phyloP scores from a whole-genome alignment of 2,888 invertebrate genomes.

The Xylocampa areola region DNA sequence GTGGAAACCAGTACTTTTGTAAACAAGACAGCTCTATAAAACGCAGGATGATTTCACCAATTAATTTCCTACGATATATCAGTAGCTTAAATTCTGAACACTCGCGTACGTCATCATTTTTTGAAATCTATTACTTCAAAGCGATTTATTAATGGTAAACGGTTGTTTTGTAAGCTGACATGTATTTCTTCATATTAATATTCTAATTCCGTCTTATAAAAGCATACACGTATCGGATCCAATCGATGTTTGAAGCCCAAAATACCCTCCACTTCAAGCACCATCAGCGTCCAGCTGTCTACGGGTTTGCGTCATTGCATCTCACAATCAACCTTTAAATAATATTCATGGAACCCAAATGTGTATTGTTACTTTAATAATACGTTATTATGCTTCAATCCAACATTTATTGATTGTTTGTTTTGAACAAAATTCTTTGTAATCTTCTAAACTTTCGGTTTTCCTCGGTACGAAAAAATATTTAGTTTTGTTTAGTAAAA shows the following conservation, averaged over 20 bases:
- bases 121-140: no score
- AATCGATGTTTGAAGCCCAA: conserved; percentile 59
- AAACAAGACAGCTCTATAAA: no score
- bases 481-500: no score
- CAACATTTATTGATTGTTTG: conserved; percentile 27
- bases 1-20: no score
- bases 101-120: no score
- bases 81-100: no score
- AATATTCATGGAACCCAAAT: conserved; percentile 45
- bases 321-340: conserved; percentile 61
- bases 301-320: conserved; percentile 67
- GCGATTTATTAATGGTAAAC: no score
- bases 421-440: conserved; percentile 41
- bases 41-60: no score
- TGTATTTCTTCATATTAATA: conserved; percentile 36
- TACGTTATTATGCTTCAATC: no score
- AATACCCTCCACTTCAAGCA: conserved; percentile 70
- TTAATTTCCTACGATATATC: no score
- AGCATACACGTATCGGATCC: conserved; percentile 29
- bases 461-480: no score
- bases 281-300: conserved; percentile 71
- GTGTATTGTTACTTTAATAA: conserved; percentile 25
- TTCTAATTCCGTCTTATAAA: conserved; percentile 37
- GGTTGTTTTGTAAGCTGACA: conserved; percentile 12
- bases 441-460: no score